A percentile compares a stretch with the other conserved stretches of the same genome.
Evolutionary conservation across 2,888 invertebrate species (phyloP).

Genomic region (Caenorhabditis sp.): DNA sequence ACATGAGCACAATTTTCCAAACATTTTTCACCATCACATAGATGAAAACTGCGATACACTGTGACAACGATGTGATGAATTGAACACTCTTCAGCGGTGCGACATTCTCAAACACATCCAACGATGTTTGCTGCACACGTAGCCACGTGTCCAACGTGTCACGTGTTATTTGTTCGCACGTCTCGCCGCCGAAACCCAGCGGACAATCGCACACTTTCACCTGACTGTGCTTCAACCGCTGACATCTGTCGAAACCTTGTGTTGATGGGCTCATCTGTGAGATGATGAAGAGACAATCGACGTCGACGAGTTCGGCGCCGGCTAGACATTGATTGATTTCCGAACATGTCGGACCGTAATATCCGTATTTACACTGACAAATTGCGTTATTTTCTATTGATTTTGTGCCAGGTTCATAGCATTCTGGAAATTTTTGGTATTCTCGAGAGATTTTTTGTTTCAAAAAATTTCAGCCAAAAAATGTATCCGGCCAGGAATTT

Average conservation of each 20-base stretch:
- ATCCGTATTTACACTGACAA: constrained; percentile 32
- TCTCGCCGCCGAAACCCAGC: constrained; percentile 28
- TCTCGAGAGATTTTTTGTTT: neutral
- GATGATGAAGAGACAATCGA: neutral
- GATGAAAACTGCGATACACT: neutral
- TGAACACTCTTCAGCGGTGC: neutral
- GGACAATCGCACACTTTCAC: constrained; percentile 28
- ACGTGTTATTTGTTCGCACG: constrained; percentile 17
- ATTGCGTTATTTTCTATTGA: constrained; percentile 9
- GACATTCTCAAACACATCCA: neutral
- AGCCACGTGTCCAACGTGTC: neutral
- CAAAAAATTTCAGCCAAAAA: too few relatives aligned
- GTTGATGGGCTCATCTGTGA: neutral
- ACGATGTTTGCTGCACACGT: neutral
- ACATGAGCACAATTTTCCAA: neutral
- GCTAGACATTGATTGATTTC: constrained; percentile 23
- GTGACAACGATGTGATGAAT: neutral
- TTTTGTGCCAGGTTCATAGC: constrained; percentile 29
- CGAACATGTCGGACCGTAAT: constrained; percentile 17
- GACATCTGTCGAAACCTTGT: neutral
- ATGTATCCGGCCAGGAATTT: too few relatives aligned
- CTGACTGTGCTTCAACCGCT: constrained; percentile 5
- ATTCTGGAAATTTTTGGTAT: constrained; percentile 12
- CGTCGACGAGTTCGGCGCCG: constrained; percentile 21
- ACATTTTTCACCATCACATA: neutral